phyloP scores from a whole-genome alignment of 1,140 invertebrate species.

The Bombus breviceps region DNA sequence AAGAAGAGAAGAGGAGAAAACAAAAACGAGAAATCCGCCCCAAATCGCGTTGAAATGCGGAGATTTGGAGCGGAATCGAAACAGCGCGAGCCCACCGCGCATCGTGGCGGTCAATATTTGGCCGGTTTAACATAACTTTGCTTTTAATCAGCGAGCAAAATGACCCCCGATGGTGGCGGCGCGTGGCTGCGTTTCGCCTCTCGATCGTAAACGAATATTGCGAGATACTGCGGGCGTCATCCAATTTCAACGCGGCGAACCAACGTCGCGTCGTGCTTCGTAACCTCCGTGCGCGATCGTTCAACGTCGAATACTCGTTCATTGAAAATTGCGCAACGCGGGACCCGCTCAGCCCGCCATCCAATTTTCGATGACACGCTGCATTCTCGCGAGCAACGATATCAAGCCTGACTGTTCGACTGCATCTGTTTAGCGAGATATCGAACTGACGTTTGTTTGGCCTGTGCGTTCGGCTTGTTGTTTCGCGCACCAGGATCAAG shows the following conservation, averaged over 20 bases:
- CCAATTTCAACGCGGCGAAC: conserved; percentile 44
- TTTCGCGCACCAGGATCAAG: neutral
- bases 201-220: conserved; percentile 72
- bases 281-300: neutral
- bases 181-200: conserved; percentile 36
- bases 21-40: neutral
- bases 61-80: neutral
- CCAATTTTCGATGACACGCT: conserved; percentile 44
- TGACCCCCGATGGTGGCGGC: conserved; percentile 49
- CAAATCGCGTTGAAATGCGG: neutral
- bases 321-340: conserved; percentile 19
- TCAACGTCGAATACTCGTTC: neutral
- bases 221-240: conserved; percentile 36
- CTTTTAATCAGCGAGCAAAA: conserved; percentile 62
- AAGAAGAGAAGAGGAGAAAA: neutral
- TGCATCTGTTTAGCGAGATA: conserved; percentile 39
- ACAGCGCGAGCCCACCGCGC: neutral
- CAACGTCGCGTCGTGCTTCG: conserved; percentile 5
- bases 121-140: conserved; percentile 56
- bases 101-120: conserved; percentile 41
- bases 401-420: neutral
- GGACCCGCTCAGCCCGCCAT: neutral
- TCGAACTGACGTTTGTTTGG: conserved; percentile 26
- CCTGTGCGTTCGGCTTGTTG: neutral
- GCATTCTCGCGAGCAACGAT: neutral